A percentile compares a stretch with the other conserved stretches of the same genome.
Evolutionary conservation across 2,888 invertebrate species (phyloP).

Genomic region (Amphimallon solstitiale): DNA sequence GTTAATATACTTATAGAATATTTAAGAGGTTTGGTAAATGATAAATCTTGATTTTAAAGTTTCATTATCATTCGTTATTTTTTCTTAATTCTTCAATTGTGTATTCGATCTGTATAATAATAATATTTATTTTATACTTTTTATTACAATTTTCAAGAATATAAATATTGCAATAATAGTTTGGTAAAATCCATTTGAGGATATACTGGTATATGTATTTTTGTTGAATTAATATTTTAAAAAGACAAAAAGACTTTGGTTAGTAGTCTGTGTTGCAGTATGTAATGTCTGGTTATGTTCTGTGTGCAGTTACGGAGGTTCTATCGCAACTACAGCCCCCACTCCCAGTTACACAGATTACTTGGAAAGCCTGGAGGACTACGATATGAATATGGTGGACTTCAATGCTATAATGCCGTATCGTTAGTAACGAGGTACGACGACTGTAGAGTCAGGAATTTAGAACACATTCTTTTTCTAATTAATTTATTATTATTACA

Average conservation of each 20-base stretch:
- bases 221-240: background rate
- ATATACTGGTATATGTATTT: too few relatives aligned
- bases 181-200: too few relatives aligned
- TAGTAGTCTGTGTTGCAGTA: constrained; percentile 63
- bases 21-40: too few relatives aligned
- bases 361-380: constrained; percentile 59
- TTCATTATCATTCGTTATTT: too few relatives aligned
- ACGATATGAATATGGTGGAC: constrained; percentile 59
- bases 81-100: too few relatives aligned
- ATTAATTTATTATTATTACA: too few relatives aligned
- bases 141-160: too few relatives aligned
- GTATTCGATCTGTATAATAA: too few relatives aligned
- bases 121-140: too few relatives aligned
- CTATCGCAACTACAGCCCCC: constrained; percentile 58
- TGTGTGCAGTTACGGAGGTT: constrained; percentile 63
- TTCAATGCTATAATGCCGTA: constrained; percentile 58
- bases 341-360: constrained; percentile 56
- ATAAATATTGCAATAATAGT: too few relatives aligned
- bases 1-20: too few relatives aligned
- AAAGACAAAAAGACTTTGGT: constrained; percentile 33
- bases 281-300: constrained; percentile 64
- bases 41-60: too few relatives aligned
- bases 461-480: background rate
- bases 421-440: constrained; percentile 45
- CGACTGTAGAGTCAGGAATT: constrained; percentile 29